Evolutionary conservation across 2,888 invertebrate species (phyloP).

Genomic region (Liposcelis brunnea): DNA sequence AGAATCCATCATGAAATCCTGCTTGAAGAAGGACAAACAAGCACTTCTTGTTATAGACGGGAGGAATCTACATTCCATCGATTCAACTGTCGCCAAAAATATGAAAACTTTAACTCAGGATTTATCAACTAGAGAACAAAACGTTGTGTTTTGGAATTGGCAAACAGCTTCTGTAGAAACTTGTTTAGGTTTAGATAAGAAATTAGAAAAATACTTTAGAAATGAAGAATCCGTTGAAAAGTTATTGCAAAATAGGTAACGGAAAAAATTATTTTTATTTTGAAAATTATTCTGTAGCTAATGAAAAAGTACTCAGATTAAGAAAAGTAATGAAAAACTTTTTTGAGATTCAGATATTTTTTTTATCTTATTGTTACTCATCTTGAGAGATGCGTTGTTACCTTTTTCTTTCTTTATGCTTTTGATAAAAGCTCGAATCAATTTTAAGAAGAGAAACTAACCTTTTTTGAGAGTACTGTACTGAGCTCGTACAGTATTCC

Average conservation of each 20-base stretch:
- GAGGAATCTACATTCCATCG: slow-evolving; percentile 36
- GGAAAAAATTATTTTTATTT: too few relatives aligned
- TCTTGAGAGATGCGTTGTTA: too few relatives aligned
- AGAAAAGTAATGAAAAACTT: too few relatives aligned
- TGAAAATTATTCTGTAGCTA: too few relatives aligned
- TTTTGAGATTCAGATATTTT: too few relatives aligned
- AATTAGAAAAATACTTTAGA: slow-evolving; percentile 21
- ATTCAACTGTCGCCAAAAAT: slow-evolving; percentile 42
- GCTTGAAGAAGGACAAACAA: slow-evolving; percentile 15
- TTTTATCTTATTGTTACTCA: too few relatives aligned
- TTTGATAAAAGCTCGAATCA: too few relatives aligned
- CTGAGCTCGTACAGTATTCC: too few relatives aligned
- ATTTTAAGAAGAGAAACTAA: too few relatives aligned
- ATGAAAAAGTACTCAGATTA: too few relatives aligned
- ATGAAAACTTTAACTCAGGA: slow-evolving; percentile 35
- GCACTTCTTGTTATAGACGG: slow-evolving; percentile 27
- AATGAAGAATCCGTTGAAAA: slow-evolving; percentile 20
- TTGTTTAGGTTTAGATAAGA: slow-evolving; percentile 19
- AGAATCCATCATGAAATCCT: slow-evolving; percentile 26
- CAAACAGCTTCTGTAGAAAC: slow-evolving; percentile 24
- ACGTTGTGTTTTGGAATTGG: slow-evolving; percentile 34
- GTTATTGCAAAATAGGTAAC: background rate
- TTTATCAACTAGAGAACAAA: slow-evolving; percentile 30
- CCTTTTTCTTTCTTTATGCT: too few relatives aligned
- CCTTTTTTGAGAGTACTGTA: too few relatives aligned